Evolutionary conservation across 2,888 invertebrate genomes (phyloP).

Genomic region (Sarcophaga caerulescens): DNA sequence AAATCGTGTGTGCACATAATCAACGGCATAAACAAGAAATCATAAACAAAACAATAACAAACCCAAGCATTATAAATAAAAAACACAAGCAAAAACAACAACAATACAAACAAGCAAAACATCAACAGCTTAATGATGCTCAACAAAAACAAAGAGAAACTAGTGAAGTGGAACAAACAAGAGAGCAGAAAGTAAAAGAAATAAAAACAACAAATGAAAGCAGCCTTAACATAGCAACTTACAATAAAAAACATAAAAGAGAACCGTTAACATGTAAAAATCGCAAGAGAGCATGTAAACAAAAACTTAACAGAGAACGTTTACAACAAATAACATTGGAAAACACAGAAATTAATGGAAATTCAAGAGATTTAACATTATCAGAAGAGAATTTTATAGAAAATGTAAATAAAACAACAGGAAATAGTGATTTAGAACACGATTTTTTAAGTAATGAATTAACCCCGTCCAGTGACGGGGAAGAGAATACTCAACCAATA

Average conservation of each 20-base stretch:
- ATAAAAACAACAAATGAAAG: neutral
- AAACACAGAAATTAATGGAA: neutral
- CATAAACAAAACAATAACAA: conserved; percentile 7
- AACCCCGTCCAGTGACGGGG: no score
- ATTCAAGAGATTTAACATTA: neutral
- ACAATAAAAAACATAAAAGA: neutral
- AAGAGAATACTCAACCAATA: no score
- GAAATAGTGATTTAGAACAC: neutral
- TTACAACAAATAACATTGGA: no score
- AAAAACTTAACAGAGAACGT: neutral
- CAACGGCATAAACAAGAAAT: conserved; percentile 8
- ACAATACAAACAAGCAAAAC: neutral
- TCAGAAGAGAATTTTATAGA: neutral
- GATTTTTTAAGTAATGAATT: no score
- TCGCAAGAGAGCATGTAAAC: neutral
- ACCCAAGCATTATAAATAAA: neutral
- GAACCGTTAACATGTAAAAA: neutral
- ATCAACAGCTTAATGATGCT: neutral
- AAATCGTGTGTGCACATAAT: conserved; percentile 5
- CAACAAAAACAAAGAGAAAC: neutral
- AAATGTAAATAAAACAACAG: neutral
- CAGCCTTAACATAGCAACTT: neutral
- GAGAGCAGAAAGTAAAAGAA: neutral
- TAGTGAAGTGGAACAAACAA: neutral
- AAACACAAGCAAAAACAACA: conserved; percentile 3